Evolutionary conservation across 2,888 invertebrate species (phyloP), one percentile per base, ranked within the genome.

Genomic region (Lutraria lutraria): DNA sequence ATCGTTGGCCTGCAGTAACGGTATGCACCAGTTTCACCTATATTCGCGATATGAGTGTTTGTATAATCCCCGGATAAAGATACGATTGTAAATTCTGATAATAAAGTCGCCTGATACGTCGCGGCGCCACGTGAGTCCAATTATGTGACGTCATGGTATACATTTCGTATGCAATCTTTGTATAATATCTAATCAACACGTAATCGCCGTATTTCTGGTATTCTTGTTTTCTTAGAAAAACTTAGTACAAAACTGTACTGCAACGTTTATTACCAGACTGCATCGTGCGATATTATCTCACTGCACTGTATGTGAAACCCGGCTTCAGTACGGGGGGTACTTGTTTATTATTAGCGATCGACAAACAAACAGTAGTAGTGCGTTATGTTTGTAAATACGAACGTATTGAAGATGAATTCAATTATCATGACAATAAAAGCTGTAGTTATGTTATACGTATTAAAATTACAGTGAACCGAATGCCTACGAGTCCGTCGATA

Each of bases 101-200:
- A 25, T 68, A 68, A 0, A 6, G 25, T n/a, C 25, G 63, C 63
- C 63, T n/a, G 63, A 8, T 68, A 25, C n/a, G 63, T 68, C 25
- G 4, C 25, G 25, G 4, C 25, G 25, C 63, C 63, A 68, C 25
- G 25, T 68, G 63, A 68, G 25, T n/a, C 63, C 21, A 68, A 68
- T 68, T 68, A 68, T 68, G 25, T 68, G 63, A 68, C 63, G 63
- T 68, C 63, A 68, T 25, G 25, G 25, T 68, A 68, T 25, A 25
- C 13, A 68, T 68, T 68, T 8, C 63, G n/a, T 68, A 25, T 10
- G 63, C 25, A 68, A 68, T 68, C 25, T 25, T 68, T n/a, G 63
- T 68, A 68, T 68, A 8, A 68, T 68, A 13, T 25, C 25, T 68
- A 68, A 25, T 68, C n/a, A 25, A 25, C 63, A 68, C 13, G 25